Percentiles rank a stretch among this genome's conserved stretches.
Conservation (phyloP, 2,113 vertebrate genomes). For the Dermatemys mawii region DNA sequence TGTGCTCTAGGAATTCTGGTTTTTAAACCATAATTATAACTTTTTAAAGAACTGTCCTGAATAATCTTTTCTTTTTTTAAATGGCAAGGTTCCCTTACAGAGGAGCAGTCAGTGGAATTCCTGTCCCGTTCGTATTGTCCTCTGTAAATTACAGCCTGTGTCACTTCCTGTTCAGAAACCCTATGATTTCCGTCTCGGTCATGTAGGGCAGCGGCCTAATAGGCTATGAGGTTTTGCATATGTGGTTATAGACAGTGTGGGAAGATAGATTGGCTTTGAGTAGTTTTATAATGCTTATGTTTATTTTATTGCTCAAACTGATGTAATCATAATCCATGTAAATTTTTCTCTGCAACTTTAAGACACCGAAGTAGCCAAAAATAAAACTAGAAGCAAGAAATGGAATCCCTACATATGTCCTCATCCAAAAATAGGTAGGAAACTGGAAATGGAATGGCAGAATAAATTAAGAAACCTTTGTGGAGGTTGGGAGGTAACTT, state of each 20-base stretch:
- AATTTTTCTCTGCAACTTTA: not conserved
- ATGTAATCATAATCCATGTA: not conserved
- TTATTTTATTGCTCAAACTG: not conserved
- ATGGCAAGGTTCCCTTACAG: not conserved
- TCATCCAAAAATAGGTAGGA: constrained; percentile 27
- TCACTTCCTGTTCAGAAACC: constrained; percentile 62
- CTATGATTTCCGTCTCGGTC: constrained; percentile 50
- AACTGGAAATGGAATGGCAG: constrained; percentile 20
- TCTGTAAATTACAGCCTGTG: constrained; percentile 65
- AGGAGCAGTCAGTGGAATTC: constrained; percentile 45
- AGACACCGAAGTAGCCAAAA: not conserved
- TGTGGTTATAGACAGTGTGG: constrained; percentile 13
- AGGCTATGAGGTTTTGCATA: not conserved
- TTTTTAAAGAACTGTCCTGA: constrained; percentile 9
- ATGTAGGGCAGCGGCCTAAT: not conserved
- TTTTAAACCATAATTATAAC: not conserved
- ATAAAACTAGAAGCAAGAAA: not conserved
- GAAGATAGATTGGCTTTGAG: not conserved
- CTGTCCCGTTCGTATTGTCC: constrained; percentile 67
- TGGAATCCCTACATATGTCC: constrained; percentile 7
- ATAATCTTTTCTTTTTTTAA: not conserved
- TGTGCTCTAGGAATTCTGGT: not conserved
- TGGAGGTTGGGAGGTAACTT: not conserved
- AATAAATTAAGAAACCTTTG: not conserved
- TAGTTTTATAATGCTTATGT: constrained; percentile 1